These are phyloP conservation scores for Bathynomus jamesi DNA, from an alignment of 1,140 invertebrate genomes.

Conservation along the genomic window DNA sequence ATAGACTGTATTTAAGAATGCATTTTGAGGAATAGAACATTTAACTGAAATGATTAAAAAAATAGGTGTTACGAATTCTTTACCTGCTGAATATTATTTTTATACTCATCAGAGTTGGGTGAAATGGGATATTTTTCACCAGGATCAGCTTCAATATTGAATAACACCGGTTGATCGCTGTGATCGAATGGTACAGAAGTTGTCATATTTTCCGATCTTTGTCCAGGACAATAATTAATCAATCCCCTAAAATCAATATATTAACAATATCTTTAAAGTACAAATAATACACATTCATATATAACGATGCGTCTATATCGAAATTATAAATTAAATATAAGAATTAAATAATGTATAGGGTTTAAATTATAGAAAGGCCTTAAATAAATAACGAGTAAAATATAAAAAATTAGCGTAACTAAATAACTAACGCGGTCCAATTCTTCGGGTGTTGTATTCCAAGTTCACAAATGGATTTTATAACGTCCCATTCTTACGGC, in stretches of 20 bases:
- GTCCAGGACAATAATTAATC: constrained; percentile 8
- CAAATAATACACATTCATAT: not conserved
- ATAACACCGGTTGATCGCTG: not conserved
- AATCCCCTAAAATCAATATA: not conserved
- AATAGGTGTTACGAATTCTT: too few species aligned
- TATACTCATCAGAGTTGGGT: not conserved
- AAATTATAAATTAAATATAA: too few species aligned
- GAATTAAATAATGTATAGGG: too few species aligned
- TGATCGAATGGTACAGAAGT: not conserved
- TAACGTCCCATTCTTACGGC: constrained; percentile 46
- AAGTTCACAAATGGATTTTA: constrained; percentile 50
- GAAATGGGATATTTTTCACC: not conserved
- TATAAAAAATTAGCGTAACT: not conserved
- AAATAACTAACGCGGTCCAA: constrained; percentile 40
- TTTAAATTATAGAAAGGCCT: too few species aligned
- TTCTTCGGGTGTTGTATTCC: constrained; percentile 45
- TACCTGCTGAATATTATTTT: not conserved
- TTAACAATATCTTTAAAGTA: not conserved
- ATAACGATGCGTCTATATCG: not conserved
- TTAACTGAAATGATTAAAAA: too few species aligned
- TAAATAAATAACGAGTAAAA: not conserved
- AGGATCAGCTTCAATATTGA: not conserved
- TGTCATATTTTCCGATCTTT: not conserved
- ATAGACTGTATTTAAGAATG: too few species aligned
- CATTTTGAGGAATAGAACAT: too few species aligned